Conservation (phyloP, 2,888 invertebrate species). For the Clostera curtula region DNA sequence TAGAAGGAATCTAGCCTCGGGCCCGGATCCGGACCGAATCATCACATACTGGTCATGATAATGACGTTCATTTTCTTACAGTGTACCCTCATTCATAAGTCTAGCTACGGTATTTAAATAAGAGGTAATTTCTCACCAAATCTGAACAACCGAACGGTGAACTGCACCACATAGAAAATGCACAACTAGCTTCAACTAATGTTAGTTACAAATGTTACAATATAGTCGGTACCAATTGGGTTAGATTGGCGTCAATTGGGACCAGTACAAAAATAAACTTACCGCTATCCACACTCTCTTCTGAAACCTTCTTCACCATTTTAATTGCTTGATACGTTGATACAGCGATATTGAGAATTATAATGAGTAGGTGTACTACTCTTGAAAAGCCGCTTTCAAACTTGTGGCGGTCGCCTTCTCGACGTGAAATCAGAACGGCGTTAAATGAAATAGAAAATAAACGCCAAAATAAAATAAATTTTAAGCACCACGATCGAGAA, state of each 20-base stretch:
- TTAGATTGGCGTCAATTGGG: constrained; percentile 12
- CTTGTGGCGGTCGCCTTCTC: constrained; percentile 69
- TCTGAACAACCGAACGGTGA: too few relatives aligned
- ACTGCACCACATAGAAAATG: too few relatives aligned
- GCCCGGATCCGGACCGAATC: too few relatives aligned
- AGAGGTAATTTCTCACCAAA: too few relatives aligned
- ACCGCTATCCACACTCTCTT: constrained; percentile 74
- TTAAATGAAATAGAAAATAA: constrained; percentile 51
- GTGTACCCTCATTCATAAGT: too few relatives aligned
- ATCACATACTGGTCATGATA: too few relatives aligned
- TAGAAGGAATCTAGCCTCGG: too few relatives aligned
- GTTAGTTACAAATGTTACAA: too few relatives aligned
- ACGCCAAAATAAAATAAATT: constrained; percentile 50
- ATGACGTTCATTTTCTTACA: too few relatives aligned
- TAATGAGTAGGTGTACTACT: constrained; percentile 67
- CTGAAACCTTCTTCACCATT: constrained; percentile 75
- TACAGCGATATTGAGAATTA: constrained; percentile 55
- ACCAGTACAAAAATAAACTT: constrained; percentile 32
- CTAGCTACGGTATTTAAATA: too few relatives aligned
- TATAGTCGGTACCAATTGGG: constrained; percentile 12
- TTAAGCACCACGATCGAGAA: constrained; percentile 70
- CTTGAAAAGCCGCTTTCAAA: constrained; percentile 73
- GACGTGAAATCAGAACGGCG: constrained; percentile 70
- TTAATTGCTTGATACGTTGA: constrained; percentile 60
- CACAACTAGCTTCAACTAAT: too few relatives aligned